Conservation (phyloP, 2,888 invertebrate genomes). For the Galerucella nymphaeae region DNA sequence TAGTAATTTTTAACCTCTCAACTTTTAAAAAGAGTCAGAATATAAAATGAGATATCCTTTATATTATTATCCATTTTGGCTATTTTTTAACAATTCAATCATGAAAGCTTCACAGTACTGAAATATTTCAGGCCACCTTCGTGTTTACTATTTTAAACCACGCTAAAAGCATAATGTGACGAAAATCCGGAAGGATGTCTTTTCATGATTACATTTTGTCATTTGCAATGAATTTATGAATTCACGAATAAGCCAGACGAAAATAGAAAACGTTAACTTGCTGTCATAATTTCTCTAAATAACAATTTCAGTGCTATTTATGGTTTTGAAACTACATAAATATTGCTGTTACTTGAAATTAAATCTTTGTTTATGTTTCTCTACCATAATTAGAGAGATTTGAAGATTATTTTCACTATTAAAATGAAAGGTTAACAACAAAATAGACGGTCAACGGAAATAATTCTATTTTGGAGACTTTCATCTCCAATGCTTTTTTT, state of each 20-base stretch:
- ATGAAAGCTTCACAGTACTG: constrained; percentile 16
- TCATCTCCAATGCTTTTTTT: too few species aligned
- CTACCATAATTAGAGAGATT: too few species aligned
- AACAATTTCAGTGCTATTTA: background rate
- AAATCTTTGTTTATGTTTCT: too few species aligned
- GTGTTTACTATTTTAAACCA: background rate
- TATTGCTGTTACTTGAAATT: too few species aligned
- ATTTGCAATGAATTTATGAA: constrained; percentile 28
- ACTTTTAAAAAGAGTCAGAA: too few species aligned
- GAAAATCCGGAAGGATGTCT: constrained; percentile 22
- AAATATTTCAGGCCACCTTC: background rate
- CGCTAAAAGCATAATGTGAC: constrained; percentile 15
- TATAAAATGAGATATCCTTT: too few species aligned
- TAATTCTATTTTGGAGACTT: too few species aligned
- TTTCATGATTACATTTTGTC: constrained; percentile 27
- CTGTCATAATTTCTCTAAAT: constrained; percentile 6
- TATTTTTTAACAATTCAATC: constrained; percentile 28
- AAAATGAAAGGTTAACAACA: too few species aligned
- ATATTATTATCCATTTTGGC: background rate
- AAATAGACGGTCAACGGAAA: too few species aligned
- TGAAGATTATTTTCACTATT: too few species aligned
- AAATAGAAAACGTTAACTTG: background rate
- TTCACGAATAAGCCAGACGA: constrained; percentile 2
- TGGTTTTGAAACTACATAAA: too few species aligned
- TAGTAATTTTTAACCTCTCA: too few species aligned